Percentiles rank a stretch among this genome's conserved stretches.
Evolutionary conservation across 2,113 vertebrate genomes (phyloP).

Genomic region (Odontophorus gujanensis): DNA sequence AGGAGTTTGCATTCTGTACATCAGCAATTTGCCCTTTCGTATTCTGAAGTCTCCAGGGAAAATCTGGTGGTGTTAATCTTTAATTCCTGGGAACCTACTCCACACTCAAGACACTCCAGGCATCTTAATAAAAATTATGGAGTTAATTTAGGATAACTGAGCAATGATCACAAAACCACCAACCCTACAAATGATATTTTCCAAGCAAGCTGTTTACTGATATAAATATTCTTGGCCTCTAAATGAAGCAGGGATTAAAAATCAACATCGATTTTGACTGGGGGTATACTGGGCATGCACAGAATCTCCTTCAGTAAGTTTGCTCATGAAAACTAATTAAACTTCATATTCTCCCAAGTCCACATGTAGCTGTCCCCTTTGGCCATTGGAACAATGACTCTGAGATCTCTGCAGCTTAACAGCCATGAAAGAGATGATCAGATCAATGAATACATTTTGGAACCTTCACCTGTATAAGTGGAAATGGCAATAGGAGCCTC

Average conservation of each 20-base stretch:
- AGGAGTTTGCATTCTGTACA: conserved; percentile 31
- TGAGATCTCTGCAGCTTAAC: not conserved
- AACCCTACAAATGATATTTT: not conserved
- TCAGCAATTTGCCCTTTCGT: conserved; percentile 30
- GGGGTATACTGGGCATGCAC: not conserved
- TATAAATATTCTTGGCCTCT: not conserved
- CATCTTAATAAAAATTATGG: conserved; percentile 17
- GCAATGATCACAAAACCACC: not conserved
- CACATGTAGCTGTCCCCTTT: not conserved
- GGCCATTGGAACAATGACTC: not conserved
- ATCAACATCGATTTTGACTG: not conserved
- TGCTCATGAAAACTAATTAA: not conserved
- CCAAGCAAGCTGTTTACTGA: not conserved
- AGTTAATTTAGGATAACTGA: not conserved
- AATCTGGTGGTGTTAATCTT: not conserved
- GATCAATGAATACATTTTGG: not conserved
- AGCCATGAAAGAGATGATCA: not conserved
- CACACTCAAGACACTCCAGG: not conserved
- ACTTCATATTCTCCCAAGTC: not conserved
- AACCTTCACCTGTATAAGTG: not conserved
- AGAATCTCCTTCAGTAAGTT: not conserved
- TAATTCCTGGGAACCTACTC: not conserved
- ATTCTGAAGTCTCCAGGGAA: conserved; percentile 34
- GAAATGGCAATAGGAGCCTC: not conserved
- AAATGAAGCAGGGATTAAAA: not conserved